Percentiles rank a stretch among this genome's conserved stretches.
Conservation (phyloP, 2,797 vertebrate species). For the Avahi laniger region DNA sequence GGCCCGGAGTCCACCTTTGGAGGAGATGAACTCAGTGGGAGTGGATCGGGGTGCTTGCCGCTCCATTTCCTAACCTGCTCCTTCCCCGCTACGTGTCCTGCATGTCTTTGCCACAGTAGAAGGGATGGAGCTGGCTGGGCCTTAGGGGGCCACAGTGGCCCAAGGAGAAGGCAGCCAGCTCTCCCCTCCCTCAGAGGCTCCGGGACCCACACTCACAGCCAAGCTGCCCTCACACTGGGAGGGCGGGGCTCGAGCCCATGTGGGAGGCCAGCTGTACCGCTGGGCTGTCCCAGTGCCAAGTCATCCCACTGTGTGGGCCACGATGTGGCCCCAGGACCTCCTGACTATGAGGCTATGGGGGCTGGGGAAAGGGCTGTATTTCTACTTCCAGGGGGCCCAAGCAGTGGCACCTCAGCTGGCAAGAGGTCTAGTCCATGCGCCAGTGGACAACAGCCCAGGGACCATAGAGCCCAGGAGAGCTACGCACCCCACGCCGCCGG, state of each 20-base stretch:
- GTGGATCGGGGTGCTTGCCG: no score
- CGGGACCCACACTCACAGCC: fast-evolving
- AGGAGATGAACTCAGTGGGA: no score
- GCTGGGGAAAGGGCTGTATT: no score
- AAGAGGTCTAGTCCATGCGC: no score
- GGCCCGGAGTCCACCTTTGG: no score
- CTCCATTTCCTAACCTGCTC: no score
- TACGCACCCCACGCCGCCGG: no score
- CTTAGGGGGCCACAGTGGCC: not conserved
- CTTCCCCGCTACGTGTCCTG: no score
- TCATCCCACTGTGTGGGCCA: not conserved
- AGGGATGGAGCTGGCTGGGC: not conserved
- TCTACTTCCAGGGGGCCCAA: no score
- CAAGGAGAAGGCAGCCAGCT: not conserved
- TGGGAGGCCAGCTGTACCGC: not conserved
- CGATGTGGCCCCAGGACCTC: not conserved
- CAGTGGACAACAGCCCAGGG: no score
- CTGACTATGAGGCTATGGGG: not conserved
- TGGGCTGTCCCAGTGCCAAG: not conserved
- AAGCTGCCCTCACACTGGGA: not conserved
- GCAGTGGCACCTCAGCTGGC: no score
- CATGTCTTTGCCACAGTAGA: not conserved
- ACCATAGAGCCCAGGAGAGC: no score
- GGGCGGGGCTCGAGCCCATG: not conserved
- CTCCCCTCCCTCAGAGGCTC: not conserved